These are phyloP conservation scores for Arenaria interpres DNA, from an alignment of 2,113 vertebrate species.

Conservation along the genomic window DNA sequence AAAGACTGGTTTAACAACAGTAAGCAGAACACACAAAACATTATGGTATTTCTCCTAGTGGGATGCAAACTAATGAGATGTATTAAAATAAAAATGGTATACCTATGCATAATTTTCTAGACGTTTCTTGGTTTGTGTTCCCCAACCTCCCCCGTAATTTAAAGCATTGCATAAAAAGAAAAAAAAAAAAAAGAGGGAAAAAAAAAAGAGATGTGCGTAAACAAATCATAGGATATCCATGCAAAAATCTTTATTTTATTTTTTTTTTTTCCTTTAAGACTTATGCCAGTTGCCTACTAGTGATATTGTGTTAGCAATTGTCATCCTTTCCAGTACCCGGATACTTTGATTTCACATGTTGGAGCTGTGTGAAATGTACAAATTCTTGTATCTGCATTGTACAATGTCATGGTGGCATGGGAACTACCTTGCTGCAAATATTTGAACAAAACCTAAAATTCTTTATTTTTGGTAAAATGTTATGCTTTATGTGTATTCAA, in stretches of 20 bases:
- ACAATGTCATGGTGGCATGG: slow-evolving; percentile 75
- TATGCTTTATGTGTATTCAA: slow-evolving; percentile 89
- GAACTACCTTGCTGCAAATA: slow-evolving; percentile 78
- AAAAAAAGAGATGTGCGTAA: slow-evolving; percentile 62
- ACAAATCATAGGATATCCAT: slow-evolving; percentile 73
- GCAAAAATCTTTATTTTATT: slow-evolving; percentile 54
- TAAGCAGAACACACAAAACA: slow-evolving; percentile 62
- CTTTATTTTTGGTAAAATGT: slow-evolving; percentile 97
- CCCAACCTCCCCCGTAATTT: slow-evolving; percentile 61
- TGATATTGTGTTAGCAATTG: slow-evolving; percentile 78
- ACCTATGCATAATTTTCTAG: slow-evolving; percentile 76
- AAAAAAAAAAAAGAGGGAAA: slow-evolving; percentile 33
- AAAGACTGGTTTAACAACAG: slow-evolving; percentile 73
- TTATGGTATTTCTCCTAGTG: slow-evolving; percentile 72
- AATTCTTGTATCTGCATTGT: slow-evolving; percentile 77
- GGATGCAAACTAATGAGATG: slow-evolving; percentile 78
- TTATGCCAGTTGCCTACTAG: slow-evolving; percentile 77
- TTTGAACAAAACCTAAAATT: slow-evolving; percentile 84
- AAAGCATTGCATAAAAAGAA: slow-evolving; percentile 62
- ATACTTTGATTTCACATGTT: slow-evolving; percentile 79
- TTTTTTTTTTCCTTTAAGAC: slow-evolving; percentile 52
- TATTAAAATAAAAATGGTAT: slow-evolving; percentile 83
- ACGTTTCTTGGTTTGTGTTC: slow-evolving; percentile 72
- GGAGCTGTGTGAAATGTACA: slow-evolving; percentile 72
- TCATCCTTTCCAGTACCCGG: slow-evolving; percentile 80